phyloP scores from a whole-genome alignment of 2,888 invertebrate genomes.

The Anagyrus pseudococci region DNA sequence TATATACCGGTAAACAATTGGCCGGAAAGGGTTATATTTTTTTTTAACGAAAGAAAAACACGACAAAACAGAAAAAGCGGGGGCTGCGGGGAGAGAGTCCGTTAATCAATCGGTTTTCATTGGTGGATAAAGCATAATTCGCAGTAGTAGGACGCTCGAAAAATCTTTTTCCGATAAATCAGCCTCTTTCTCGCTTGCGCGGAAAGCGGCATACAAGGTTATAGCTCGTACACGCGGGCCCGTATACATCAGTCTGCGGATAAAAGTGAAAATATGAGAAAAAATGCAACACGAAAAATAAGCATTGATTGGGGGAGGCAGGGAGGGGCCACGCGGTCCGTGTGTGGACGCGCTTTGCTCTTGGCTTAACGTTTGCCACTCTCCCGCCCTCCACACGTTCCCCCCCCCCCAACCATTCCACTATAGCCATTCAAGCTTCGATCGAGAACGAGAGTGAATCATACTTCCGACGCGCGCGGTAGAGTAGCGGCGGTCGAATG shows the following conservation, averaged over 20 bases:
- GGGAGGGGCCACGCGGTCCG: slow-evolving; percentile 6
- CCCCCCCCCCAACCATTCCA: no score
- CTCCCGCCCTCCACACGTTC: not conserved
- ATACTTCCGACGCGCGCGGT: slow-evolving; percentile 44
- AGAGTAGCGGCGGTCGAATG: not conserved
- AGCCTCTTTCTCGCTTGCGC: slow-evolving; percentile 4
- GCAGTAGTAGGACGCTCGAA: slow-evolving; percentile 21
- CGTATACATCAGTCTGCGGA: slow-evolving; percentile 28
- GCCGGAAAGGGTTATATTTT: no score
- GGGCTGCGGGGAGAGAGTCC: not conserved
- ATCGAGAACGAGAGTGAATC: slow-evolving; percentile 55
- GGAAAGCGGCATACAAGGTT: not conserved
- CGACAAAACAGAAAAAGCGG: slow-evolving; percentile 17
- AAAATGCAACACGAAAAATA: slow-evolving; percentile 40
- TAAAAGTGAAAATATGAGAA: slow-evolving; percentile 42
- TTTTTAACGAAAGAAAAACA: no score
- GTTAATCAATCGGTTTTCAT: slow-evolving; percentile 34
- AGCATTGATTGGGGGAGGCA: slow-evolving; percentile 42
- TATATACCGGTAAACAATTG: no score
- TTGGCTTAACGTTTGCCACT: slow-evolving; percentile 1
- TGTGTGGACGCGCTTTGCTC: not conserved
- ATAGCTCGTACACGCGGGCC: not conserved
- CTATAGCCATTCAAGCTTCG: slow-evolving; percentile 38
- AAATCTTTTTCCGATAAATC: slow-evolving; percentile 39
- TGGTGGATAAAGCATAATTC: slow-evolving; percentile 35